These are phyloP conservation scores for Anagyrus pseudococci DNA, from an alignment of 2,888 invertebrate species.

Conservation along the genomic window DNA sequence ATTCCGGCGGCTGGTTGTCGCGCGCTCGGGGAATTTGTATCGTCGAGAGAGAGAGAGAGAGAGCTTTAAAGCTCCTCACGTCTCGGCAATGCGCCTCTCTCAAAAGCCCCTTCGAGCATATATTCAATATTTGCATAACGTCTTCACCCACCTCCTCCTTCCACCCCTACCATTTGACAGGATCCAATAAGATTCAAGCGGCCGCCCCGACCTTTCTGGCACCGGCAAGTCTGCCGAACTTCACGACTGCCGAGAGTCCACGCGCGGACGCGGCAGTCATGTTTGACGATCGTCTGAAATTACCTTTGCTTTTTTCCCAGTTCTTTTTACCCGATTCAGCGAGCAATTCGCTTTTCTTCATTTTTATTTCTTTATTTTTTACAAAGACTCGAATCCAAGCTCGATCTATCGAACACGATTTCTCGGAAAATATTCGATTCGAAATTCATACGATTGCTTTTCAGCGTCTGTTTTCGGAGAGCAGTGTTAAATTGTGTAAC, in stretches of 20 bases:
- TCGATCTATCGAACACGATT: no score
- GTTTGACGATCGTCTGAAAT: constrained; percentile 33
- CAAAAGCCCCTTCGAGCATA: constrained; percentile 36
- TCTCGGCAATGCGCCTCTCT: constrained; percentile 7
- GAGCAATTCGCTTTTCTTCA: neutral
- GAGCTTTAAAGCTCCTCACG: constrained; percentile 20
- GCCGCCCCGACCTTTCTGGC: no score
- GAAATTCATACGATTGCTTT: neutral
- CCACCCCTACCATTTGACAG: constrained; percentile 27
- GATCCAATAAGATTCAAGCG: constrained; percentile 27
- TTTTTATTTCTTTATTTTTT: neutral
- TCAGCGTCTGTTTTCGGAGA: neutral
- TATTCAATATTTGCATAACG: constrained; percentile 40
- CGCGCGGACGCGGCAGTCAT: constrained; percentile 6
- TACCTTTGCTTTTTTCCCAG: constrained; percentile 16
- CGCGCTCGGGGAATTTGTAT: neutral
- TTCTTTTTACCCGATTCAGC: neutral
- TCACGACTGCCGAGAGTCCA: no score
- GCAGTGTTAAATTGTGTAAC: no score
- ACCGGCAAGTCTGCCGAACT: no score
- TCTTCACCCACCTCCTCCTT: neutral
- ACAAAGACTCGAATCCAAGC: no score
- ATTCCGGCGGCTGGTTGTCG: neutral
- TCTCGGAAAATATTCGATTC: no score
- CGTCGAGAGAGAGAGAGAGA: no score